Conservation (phyloP, 2,113 vertebrate genomes). For the Thermophis baileyi region DNA sequence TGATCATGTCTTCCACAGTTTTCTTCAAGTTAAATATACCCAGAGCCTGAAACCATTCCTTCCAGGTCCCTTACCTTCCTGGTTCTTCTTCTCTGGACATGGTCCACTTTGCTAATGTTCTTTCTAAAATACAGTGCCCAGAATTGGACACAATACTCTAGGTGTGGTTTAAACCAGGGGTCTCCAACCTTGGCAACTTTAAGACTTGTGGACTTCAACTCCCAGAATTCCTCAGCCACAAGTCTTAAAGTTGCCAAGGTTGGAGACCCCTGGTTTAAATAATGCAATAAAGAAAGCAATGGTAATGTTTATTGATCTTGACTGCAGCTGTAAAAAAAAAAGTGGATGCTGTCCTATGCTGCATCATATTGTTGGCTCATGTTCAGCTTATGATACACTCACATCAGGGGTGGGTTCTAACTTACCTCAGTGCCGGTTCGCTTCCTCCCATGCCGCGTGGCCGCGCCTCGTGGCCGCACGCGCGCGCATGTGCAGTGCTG, state of each 20-base stretch:
- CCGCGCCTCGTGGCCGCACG: too few species aligned
- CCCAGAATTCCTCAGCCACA: too few species aligned
- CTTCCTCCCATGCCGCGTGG: too few species aligned
- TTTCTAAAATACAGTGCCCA: not conserved
- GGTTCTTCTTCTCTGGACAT: not conserved
- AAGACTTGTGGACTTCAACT: too few species aligned
- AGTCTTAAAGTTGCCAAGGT: too few species aligned
- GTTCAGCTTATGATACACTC: not conserved
- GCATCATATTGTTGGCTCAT: not conserved
- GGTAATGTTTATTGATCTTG: not conserved
- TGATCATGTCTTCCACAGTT: not conserved
- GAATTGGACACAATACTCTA: not conserved
- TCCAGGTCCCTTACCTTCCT: not conserved
- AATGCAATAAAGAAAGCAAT: not conserved
- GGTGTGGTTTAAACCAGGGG: not conserved
- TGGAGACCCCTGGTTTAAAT: not conserved
- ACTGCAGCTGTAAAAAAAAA: not conserved
- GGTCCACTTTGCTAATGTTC: not conserved
- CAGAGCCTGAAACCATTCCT: not conserved
- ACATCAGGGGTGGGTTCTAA: too few species aligned
- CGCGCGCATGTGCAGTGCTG: too few species aligned
- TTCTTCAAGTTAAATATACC: not conserved
- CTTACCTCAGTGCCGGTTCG: too few species aligned
- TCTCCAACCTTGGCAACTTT: too few species aligned
- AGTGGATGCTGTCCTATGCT: not conserved